Conservation (phyloP, 53 echinoderm and acorn worm genomes). For the Zoroaster sp. region DNA sequence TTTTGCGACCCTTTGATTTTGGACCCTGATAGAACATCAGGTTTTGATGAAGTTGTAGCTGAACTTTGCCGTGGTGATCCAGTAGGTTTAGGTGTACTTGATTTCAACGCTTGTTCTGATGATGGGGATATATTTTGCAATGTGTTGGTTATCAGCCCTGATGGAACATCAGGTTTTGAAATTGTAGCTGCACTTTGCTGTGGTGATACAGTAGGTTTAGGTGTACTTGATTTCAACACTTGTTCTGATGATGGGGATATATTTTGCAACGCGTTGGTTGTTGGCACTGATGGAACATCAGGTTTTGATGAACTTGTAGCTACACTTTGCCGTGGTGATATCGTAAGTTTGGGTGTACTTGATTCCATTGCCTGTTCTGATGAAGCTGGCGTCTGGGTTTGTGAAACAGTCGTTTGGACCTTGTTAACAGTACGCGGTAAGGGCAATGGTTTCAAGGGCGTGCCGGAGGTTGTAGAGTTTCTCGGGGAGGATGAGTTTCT, state of each 20-base stretch:
- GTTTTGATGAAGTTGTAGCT: background rate
- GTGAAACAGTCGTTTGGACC: background rate
- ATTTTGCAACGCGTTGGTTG: background rate
- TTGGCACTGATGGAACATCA: background rate
- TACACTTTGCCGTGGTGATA: background rate
- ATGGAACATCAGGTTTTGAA: background rate
- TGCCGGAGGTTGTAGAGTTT: background rate
- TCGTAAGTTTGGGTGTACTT: background rate
- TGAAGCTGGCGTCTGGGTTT: background rate
- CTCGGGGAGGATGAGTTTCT: background rate
- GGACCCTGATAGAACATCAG: too few relatives aligned
- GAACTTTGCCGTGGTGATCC: background rate
- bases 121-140: background rate
- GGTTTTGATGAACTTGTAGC: background rate
- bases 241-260: background rate
- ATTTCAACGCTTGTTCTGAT: background rate
- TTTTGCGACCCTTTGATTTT: background rate
- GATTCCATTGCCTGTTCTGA: background rate
- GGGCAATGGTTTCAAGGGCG: constrained; percentile 4
- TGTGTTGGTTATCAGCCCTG: background rate
- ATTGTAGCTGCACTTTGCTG: background rate
- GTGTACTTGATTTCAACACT: background rate
- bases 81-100: background rate
- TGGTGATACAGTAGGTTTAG: background rate
- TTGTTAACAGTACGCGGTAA: background rate